A percentile compares a stretch with the other conserved stretches of the same genome.
Conservation (phyloP, 2,888 invertebrate species). For the Macrophya annulata region DNA sequence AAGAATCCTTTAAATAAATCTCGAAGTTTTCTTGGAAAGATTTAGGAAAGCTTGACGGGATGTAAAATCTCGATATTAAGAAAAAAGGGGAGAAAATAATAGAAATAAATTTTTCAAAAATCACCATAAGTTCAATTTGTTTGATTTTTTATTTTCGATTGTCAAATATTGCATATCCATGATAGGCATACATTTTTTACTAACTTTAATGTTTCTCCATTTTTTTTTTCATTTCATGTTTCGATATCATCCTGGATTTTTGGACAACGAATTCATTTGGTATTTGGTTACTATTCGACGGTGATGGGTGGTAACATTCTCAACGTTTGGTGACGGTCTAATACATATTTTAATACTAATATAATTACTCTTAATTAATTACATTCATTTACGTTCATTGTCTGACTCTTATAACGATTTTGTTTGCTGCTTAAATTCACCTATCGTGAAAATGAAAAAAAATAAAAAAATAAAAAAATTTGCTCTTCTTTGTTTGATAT, state of each 20-base stretch:
- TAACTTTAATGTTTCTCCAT: constrained; percentile 7
- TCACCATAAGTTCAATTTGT: background rate
- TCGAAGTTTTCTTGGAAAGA: background rate
- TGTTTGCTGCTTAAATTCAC: background rate
- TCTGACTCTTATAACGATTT: background rate
- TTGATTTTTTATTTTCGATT: no score
- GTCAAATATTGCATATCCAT: no score
- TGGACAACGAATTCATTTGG: constrained; percentile 24
- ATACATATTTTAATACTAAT: constrained; percentile 55
- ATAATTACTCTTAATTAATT: constrained; percentile 53
- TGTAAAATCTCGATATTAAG: background rate
- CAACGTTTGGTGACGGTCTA: constrained; percentile 51
- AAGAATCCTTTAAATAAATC: background rate
- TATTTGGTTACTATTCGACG: background rate
- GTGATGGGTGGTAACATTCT: constrained; percentile 33
- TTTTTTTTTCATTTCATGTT: constrained; percentile 55
- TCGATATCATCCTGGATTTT: constrained; percentile 20
- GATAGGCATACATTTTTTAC: background rate
- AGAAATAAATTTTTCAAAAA: background rate
- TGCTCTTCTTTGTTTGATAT: background rate
- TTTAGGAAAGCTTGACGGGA: background rate
- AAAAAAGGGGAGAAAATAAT: background rate
- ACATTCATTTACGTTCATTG: background rate
- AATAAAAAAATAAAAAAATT: background rate
- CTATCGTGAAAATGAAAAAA: background rate